These are phyloP conservation scores for Leucoptera coffeella DNA, from an alignment of 2,888 invertebrate genomes.

Conservation along the genomic window DNA sequence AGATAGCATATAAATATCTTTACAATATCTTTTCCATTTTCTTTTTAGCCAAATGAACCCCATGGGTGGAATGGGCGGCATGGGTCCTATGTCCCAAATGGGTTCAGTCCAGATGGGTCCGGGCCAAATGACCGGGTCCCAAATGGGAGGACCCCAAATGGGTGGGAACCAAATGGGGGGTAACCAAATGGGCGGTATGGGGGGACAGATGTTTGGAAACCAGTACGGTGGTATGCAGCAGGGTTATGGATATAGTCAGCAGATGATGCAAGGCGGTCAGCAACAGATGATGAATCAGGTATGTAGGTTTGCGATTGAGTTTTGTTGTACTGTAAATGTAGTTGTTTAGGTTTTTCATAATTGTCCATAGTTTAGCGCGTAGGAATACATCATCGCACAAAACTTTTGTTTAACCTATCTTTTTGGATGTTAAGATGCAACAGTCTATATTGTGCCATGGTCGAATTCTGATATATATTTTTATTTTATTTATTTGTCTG, in stretches of 20 bases:
- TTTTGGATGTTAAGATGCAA: no score
- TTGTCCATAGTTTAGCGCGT: no score
- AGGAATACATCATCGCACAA: no score
- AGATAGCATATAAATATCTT: no score
- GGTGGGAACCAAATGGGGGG: slow-evolving; percentile 31
- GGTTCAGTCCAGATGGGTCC: slow-evolving; percentile 26
- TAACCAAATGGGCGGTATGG: slow-evolving; percentile 40
- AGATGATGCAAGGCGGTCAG: slow-evolving; percentile 47
- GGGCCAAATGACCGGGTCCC: slow-evolving; percentile 25
- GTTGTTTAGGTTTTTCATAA: no score
- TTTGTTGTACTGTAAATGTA: not conserved
- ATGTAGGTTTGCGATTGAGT: not conserved
- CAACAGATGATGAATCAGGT: slow-evolving; percentile 51
- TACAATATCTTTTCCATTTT: slow-evolving; percentile 6
- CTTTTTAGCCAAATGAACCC: slow-evolving; percentile 36
- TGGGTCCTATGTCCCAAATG: slow-evolving; percentile 36
- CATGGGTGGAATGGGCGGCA: slow-evolving; percentile 35
- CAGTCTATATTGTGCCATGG: not conserved
- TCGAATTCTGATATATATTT: slow-evolving; percentile 1
- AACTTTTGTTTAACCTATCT: no score
- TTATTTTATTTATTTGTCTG: no score
- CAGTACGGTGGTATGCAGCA: slow-evolving; percentile 62
- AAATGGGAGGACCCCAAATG: slow-evolving; percentile 33
- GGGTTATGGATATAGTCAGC: slow-evolving; percentile 36
- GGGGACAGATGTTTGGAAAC: slow-evolving; percentile 51